A percentile compares a stretch with the other conserved stretches of the same genome.
Conservation (phyloP, 2,888 invertebrate species). For the Leucophora obtusa region DNA sequence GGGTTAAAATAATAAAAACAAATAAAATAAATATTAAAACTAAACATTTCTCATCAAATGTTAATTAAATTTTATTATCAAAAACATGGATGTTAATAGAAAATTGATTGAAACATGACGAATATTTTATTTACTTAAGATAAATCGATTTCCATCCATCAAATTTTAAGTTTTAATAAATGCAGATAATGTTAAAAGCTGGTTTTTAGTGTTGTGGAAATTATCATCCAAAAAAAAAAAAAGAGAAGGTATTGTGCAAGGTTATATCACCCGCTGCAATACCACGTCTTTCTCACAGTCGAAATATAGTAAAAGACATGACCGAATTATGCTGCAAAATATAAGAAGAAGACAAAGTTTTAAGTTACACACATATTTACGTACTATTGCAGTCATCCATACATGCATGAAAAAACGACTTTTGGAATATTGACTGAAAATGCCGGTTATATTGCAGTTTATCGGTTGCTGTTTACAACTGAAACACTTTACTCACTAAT, state of each 20-base stretch:
- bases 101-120: not conserved
- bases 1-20: too few species aligned
- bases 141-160: not conserved
- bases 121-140: not conserved
- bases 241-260: slow-evolving; percentile 41
- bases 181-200: not conserved
- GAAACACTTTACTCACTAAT: slow-evolving; percentile 18
- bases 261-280: slow-evolving; percentile 36
- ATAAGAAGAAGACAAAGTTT: slow-evolving; percentile 14
- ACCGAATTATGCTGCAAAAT: slow-evolving; percentile 22
- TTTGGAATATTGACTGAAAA: slow-evolving; percentile 9
- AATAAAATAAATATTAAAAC: too few species aligned
- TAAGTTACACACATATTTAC: too few species aligned
- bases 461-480: not conserved
- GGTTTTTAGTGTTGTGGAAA: not conserved
- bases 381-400: not conserved
- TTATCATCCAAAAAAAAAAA: slow-evolving; percentile 8
- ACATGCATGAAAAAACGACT: not conserved
- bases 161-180: not conserved
- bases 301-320: slow-evolving; percentile 15
- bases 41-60: not conserved
- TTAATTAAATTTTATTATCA: slow-evolving; percentile 30
- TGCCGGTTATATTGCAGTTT: slow-evolving; percentile 32
- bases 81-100: not conserved
- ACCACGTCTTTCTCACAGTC: not conserved